These are phyloP conservation scores for Drosophila tsacasi DNA, from an alignment of 1,140 invertebrate species.

Conservation along the genomic window DNA sequence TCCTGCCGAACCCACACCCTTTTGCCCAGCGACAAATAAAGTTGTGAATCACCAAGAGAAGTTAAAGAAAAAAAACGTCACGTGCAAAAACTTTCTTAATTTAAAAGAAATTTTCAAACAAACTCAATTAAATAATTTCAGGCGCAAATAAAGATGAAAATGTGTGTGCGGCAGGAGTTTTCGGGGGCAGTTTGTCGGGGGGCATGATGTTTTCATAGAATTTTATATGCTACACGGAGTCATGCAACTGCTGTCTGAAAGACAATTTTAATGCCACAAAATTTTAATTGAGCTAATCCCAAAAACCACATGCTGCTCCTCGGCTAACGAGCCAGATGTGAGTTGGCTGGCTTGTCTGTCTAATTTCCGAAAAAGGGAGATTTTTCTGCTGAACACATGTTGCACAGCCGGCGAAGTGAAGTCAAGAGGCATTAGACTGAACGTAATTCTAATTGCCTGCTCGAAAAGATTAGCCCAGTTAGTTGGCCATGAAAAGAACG, in stretches of 20 bases:
- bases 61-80: conserved; percentile 48
- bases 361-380: conserved; percentile 49
- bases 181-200: background rate
- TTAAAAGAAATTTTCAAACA: conserved; percentile 83
- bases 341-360: conserved; percentile 34
- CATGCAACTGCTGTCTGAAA: conserved; percentile 45
- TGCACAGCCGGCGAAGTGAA: conserved; percentile 52
- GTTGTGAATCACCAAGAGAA: conserved; percentile 38
- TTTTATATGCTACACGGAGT: conserved; percentile 27
- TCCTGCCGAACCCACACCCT: conserved; percentile 11
- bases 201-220: conserved; percentile 49
- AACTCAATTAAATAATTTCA: conserved; percentile 83
- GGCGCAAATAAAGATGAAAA: conserved; percentile 74
- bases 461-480: conserved; percentile 59
- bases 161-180: conserved; percentile 39
- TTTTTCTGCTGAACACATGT: conserved; percentile 37
- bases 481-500: conserved; percentile 54
- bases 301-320: conserved; percentile 62
- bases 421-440: conserved; percentile 54
- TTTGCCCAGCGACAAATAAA: conserved; percentile 46
- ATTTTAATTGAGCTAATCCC: conserved; percentile 81
- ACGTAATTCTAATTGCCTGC: conserved; percentile 73
- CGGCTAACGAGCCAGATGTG: conserved; percentile 75
- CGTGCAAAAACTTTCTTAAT: conserved; percentile 81
- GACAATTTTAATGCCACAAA: conserved; percentile 75